phyloP scores from a whole-genome alignment of 2,113 vertebrate species.

The Leptodactylus fuscus region DNA sequence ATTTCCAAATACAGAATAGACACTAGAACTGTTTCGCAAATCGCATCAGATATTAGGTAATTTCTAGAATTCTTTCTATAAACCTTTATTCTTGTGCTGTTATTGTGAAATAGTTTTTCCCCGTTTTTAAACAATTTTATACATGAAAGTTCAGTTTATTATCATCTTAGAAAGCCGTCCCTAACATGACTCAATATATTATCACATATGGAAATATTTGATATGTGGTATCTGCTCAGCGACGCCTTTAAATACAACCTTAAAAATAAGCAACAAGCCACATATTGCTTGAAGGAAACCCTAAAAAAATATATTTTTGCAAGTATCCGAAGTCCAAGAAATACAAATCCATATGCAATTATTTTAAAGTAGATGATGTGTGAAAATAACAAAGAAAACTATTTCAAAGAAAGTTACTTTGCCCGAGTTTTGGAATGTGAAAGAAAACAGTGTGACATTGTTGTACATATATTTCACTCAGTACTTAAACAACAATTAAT shows the following conservation, averaged over 20 bases:
- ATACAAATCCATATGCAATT: slow-evolving; percentile 29
- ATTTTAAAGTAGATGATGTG: slow-evolving; percentile 52
- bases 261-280: slow-evolving; percentile 36
- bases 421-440: slow-evolving; percentile 35
- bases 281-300: neutral
- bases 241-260: neutral
- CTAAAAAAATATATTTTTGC: slow-evolving; percentile 17
- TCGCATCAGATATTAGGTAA: neutral
- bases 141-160: neutral
- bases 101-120: neutral
- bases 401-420: slow-evolving; percentile 44
- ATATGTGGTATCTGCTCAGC: slow-evolving; percentile 6
- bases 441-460: slow-evolving; percentile 50
- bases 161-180: neutral
- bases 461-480: slow-evolving; percentile 52
- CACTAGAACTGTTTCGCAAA: neutral
- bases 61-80: neutral
- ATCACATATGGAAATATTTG: slow-evolving; percentile 17
- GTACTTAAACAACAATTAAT: slow-evolving; percentile 52
- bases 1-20: slow-evolving; percentile 6
- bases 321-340: neutral
- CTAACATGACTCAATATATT: neutral
- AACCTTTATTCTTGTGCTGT: neutral
- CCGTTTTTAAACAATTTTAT: neutral
- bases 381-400: slow-evolving; percentile 45